Base-by-base conservation (phyloP, 2,797 vertebrate genomes). In the Lutjanus argentimaculatus region DNA sequence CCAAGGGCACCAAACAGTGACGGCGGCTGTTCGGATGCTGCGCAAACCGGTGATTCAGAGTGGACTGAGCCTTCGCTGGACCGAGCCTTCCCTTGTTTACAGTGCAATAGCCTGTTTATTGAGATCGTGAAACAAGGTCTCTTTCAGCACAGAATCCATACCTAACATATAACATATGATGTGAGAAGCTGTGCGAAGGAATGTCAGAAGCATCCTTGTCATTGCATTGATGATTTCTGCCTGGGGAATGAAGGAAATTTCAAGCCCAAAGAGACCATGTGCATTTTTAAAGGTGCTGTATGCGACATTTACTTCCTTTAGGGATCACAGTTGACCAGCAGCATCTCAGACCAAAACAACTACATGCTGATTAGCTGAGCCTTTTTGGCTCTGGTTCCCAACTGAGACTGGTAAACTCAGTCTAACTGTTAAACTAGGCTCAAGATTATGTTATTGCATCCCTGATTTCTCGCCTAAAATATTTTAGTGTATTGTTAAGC, bases 1-100 rank as follows among this genome's bases (percentile, higher is more conserved):
- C 75, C 67, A 81, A 91, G 84, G 89, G 76, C 84, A 82, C 62
- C 74, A 63, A 67, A 74, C 85, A 75, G 91, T 76, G 77, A 87
- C 52, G 51, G 80, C 84, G 84, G 82, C 83, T 87, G 62, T 82
- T 11, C 21, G 86, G 88, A 91, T 87, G 85, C 85, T 67, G 77
- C 7, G 69, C 59, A 58, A 68, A 45, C 22, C 75, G 19, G 78
- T 88, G 89, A 91, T 79, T 92, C 90, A 91, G 87, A 74, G 45
- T 10, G 63, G 65, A 75, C 67, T 55, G 69, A 82, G 55, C 57
- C 13, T 59, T 57, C 6, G 49, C 43, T 16, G 53, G n/a, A 63
- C 72, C 53, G 80, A 85, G 82, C 51, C 48, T 10, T 40, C 67
- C 43, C 67, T 52, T 89, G 82, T 91, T 86, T 77, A 79, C 82